Base-by-base conservation (phyloP, 2,797 vertebrate genomes). In the Amblyraja radiata region DNA sequence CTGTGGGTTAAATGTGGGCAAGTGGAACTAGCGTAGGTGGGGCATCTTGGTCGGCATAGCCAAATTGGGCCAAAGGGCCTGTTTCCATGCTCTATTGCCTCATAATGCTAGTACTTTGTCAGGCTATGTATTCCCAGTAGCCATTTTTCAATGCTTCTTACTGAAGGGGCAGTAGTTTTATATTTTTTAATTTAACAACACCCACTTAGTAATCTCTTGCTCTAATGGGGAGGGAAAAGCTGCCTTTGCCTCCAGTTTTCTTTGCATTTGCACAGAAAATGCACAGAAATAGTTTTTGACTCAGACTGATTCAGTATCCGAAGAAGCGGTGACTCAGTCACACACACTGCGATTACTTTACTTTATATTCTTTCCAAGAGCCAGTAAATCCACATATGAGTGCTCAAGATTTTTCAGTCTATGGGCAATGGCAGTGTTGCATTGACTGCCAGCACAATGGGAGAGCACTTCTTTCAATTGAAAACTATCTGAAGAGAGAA, bases 401-500 rank as follows among this genome's bases (percentile, higher is more conserved):
- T 61, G n/a, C 61, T 63, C 58, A 65, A 46, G n/a, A 32, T n/a
- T 86, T 65, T 86, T 13, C 13, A 65, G 1, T 32, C 28, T 86
- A 86, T 28, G 28, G 4, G 0, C 81, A 61, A 84, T 4, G 11
- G 28, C 13, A 18, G 5, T 65, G 5, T 63, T 32, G 58, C 28
- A 86, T 18, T 18, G 58, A 86, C 25, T 63, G 28, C 83, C 83
- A 65, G 25, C 13, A 18, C 61, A 63, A 65, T 61, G 6, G 58
- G 54, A n/a, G 16, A 18, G 25, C 13, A 1, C 83, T n/a, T 32
- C 61, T 65, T 14, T 65, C n/a, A 54, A 11, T 84, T 63, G 28
- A 84, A 63, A 86, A 32, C 58, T 1, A 86, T 65, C n/a, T 88
- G 84, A 88, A 10, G 63, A 32, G n/a, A 88, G n/a, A 88, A 88